Percentiles rank a stretch among this genome's conserved stretches.
Conservation (phyloP, 2,888 invertebrate species). For the Amphimallon solstitiale region DNA sequence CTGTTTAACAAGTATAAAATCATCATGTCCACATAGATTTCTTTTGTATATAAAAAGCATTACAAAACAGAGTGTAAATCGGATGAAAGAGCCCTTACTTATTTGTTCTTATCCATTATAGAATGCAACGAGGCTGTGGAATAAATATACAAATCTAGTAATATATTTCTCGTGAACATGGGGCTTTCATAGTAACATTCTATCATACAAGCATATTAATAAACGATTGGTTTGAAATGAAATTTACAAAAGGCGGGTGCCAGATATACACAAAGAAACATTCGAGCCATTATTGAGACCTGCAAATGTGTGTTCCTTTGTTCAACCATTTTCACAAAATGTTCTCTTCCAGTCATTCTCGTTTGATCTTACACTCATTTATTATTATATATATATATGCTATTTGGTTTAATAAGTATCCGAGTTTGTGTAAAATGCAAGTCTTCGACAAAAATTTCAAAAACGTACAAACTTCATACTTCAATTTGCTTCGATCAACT, state of each 20-base stretch:
- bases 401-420: background rate
- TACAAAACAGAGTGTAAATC: conserved; percentile 8
- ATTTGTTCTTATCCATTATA: background rate
- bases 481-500: background rate
- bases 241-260: background rate
- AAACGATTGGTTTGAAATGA: background rate
- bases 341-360: background rate
- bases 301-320: too few relatives aligned
- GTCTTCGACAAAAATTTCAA: background rate
- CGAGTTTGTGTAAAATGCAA: background rate
- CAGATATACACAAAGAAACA: too few relatives aligned
- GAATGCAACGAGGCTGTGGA: too few relatives aligned
- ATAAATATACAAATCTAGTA: background rate
- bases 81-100: conserved; percentile 12
- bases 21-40: conserved; percentile 21
- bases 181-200: background rate
- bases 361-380: conserved; percentile 7
- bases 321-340: too few relatives aligned
- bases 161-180: too few relatives aligned
- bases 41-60: conserved; percentile 29
- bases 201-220: background rate
- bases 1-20: conserved; percentile 25
- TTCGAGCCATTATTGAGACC: too few relatives aligned
- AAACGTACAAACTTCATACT: background rate
- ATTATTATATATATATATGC: background rate